A percentile compares a stretch with the other conserved stretches of the same genome.
Evolutionary conservation across 2,113 vertebrate species (phyloP).

Genomic region (Fulmarus glacialis): DNA sequence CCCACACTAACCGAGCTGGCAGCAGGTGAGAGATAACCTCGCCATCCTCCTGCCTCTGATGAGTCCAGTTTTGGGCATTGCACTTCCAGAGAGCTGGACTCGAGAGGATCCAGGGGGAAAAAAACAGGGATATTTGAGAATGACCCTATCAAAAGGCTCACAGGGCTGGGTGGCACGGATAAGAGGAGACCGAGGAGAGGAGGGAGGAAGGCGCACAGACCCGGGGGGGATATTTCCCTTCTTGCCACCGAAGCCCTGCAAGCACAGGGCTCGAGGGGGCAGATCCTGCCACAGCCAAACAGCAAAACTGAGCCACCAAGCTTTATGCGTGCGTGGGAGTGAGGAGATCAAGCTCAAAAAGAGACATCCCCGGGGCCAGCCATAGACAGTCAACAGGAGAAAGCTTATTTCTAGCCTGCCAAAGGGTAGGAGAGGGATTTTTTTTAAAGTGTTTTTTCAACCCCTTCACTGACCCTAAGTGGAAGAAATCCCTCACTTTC

Average conservation of each 20-base stretch:
- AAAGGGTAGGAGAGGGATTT: background rate
- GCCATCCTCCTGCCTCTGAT: background rate
- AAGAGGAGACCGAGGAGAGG: background rate
- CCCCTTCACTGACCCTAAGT: background rate
- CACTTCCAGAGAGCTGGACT: background rate
- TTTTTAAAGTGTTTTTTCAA: background rate
- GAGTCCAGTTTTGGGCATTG: background rate
- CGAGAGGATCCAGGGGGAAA: rapidly evolving
- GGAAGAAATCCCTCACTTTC: background rate
- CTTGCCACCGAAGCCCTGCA: background rate
- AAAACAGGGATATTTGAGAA: background rate
- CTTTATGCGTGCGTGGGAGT: background rate
- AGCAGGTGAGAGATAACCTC: background rate
- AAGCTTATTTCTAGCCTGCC: background rate
- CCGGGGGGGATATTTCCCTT: rapidly evolving
- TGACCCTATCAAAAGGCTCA: background rate
- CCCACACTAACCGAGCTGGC: rapidly evolving
- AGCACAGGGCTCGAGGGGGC: rapidly evolving
- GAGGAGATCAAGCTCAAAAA: background rate
- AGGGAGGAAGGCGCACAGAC: background rate
- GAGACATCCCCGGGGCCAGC: background rate
- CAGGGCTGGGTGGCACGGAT: background rate
- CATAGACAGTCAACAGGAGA: background rate
- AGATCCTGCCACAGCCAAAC: background rate
- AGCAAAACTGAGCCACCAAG: background rate